phyloP scores from a whole-genome alignment of 2,113 vertebrate genomes.

The Pholis gunnellus region DNA sequence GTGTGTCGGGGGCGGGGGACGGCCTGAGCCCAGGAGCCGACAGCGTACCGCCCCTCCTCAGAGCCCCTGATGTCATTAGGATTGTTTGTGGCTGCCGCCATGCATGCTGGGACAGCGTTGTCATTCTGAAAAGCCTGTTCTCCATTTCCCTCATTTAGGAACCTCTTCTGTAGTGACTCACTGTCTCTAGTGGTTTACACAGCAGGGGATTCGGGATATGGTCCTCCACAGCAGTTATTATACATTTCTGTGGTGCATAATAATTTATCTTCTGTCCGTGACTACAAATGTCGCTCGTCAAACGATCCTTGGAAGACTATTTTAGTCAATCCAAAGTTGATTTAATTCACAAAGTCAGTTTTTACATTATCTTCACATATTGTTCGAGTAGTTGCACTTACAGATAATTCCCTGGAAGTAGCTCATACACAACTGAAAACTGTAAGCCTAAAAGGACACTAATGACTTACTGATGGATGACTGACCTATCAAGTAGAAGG shows the following conservation, averaged over 20 bases:
- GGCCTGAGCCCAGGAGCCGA: conserved; percentile 57
- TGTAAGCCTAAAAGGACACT: background rate
- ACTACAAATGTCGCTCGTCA: background rate
- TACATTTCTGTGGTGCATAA: conserved; percentile 19
- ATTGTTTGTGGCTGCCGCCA: conserved; percentile 72
- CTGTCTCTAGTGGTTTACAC: conserved; percentile 41
- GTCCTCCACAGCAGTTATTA: conserved; percentile 33
- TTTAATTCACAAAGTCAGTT: background rate
- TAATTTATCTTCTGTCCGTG: background rate
- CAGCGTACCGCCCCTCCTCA: conserved; percentile 52
- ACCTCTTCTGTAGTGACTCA: conserved; percentile 54
- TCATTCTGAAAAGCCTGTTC: conserved; percentile 61
- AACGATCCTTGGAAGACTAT: background rate
- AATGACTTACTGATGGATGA: background rate
- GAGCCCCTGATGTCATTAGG: conserved; percentile 69
- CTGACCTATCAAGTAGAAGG: background rate
- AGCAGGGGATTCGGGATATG: conserved; percentile 38
- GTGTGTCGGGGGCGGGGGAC: conserved; percentile 47
- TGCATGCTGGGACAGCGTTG: conserved; percentile 68
- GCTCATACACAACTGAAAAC: background rate
- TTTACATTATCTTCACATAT: conserved; percentile 5
- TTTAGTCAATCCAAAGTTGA: background rate
- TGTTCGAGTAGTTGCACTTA: background rate
- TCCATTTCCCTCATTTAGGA: conserved; percentile 64
- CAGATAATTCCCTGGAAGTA: background rate